Base-by-base conservation (phyloP, 2,888 invertebrate genomes). In the Petrolisthes manimaculis region DNA sequence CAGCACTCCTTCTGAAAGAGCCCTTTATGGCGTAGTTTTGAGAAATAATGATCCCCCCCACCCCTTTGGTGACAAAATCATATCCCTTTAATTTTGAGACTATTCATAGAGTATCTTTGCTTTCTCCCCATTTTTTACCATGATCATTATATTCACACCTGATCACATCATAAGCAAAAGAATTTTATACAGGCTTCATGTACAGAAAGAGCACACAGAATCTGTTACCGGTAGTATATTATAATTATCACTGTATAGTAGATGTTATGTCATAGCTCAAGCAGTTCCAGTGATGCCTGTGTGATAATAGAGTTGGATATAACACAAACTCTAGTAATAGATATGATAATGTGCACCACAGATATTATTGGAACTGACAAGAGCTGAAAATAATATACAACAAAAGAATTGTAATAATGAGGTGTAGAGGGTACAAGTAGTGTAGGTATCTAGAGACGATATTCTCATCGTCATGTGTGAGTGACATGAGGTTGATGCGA, bases 131-230 rank as follows among this genome's bases (percentile, higher is more conserved):
- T 78, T 78, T 54, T 54, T 54, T 78, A 54, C 14, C n/a, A 53
- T 0, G 78, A 78, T 78, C 54, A 53, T 6, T 21, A 78, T 18
- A 24, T 54, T 78, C 54, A 3, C 56, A 56, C 24, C 12, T 6
- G 18, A 80, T 21, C 56, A 21, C 21, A 56, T 55, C 54, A 24
- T 80, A 80, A 55, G 37, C 37, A 53, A 24, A 12, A 14, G 51
- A 21, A 24, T 81, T 81, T 81, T 81, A 81, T 81, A 81, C 67
- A 18, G 67, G 81, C 81, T 81, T 81, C 81, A 61, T 81, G 67
- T 53, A 81, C 81, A 81, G 67, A 81, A 67, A 67, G 37, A 61
- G 67, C 67, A 81, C 67, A 56, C 53, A 67, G 12, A 21, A 80
- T 55, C 37, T 56, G 56, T 67, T 81, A 37, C 37, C 37, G 37